Conservation (phyloP, 2,113 vertebrate species). For the Heptranchias perlo region DNA sequence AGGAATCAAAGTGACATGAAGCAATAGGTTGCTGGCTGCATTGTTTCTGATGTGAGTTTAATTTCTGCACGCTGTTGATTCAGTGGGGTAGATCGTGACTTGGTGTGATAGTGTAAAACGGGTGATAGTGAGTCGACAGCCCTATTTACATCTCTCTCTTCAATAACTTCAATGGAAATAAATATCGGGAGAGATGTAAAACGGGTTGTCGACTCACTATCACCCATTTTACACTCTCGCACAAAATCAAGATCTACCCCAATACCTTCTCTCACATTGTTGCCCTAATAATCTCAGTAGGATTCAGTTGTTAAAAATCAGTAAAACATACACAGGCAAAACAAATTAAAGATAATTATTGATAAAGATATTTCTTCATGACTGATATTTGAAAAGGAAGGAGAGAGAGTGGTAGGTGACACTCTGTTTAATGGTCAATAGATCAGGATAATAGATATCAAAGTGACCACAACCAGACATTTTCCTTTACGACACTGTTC, state of each 20-base stretch:
- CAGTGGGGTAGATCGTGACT: not conserved
- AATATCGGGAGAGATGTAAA: not conserved
- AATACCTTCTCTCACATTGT: not conserved
- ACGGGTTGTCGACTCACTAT: not conserved
- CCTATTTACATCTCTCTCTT: not conserved
- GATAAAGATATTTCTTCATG: no score
- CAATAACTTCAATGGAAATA: not conserved
- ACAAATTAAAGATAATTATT: no score
- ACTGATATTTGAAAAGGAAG: no score
- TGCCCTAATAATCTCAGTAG: not conserved
- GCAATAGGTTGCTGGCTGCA: not conserved
- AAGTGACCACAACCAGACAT: no score
- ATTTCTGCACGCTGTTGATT: not conserved
- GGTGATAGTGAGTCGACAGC: not conserved
- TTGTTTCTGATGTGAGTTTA: not conserved
- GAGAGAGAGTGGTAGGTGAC: no score
- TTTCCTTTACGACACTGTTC: no score
- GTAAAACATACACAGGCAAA: no score
- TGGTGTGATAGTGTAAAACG: not conserved
- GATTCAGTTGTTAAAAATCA: no score
- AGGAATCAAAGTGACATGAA: not conserved
- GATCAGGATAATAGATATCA: no score
- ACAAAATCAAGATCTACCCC: not conserved
- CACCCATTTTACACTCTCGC: not conserved
- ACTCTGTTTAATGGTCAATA: no score